Percentiles rank a stretch among this genome's conserved stretches.
Conservation (phyloP, 1,140 invertebrate species). For the Caenorhabditis latens region DNA sequence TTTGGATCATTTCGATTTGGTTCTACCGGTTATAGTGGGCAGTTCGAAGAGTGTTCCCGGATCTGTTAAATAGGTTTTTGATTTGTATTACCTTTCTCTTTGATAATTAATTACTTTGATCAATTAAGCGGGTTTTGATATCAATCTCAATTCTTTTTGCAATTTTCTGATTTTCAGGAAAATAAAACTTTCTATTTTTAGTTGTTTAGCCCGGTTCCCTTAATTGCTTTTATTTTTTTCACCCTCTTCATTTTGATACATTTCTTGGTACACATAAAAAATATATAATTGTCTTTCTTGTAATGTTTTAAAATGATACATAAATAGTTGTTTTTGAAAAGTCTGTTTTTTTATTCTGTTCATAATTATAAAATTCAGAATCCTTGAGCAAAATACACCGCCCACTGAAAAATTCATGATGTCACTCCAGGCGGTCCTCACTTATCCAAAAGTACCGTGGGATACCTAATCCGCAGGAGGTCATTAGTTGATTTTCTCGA, state of each 20-base stretch:
- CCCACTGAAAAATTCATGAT: too few species aligned
- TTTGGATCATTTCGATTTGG: conserved; percentile 67
- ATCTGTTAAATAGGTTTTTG: conserved; percentile 17
- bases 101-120: not conserved
- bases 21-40: conserved; percentile 67
- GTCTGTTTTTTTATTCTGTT: too few species aligned
- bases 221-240: not conserved
- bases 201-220: not conserved
- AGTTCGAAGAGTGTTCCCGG: conserved; percentile 52
- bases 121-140: not conserved
- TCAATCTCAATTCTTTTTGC: not conserved
- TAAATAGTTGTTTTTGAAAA: too few species aligned
- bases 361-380: too few species aligned
- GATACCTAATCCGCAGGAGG: too few species aligned
- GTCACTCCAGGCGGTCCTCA: too few species aligned
- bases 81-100: not conserved
- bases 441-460: too few species aligned
- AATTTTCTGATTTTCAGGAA: not conserved
- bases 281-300: too few species aligned
- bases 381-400: too few species aligned
- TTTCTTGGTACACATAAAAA: not conserved
- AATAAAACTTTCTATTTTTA: not conserved
- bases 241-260: conserved; percentile 14
- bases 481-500: too few species aligned
- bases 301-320: too few species aligned